Evolutionary conservation across 2,113 vertebrate species (phyloP).

Genomic region (Pogonocichla stellata): DNA sequence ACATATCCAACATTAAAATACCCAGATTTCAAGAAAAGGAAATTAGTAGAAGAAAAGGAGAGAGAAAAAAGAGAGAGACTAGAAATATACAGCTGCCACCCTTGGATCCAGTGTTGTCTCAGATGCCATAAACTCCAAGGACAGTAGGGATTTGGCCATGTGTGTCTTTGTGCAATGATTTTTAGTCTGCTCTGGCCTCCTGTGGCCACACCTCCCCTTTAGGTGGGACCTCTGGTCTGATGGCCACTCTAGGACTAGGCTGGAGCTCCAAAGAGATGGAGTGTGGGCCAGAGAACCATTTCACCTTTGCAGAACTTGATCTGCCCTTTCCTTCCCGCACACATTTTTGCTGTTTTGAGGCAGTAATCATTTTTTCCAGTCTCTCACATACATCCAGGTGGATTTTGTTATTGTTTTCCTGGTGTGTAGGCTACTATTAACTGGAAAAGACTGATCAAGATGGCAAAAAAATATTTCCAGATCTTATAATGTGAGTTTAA

Average conservation of each 20-base stretch:
- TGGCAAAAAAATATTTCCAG: neutral
- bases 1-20: neutral
- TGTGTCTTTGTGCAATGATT: neutral
- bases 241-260: neutral
- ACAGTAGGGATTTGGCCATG: accelerated
- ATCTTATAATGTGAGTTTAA: neutral
- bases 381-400: neutral
- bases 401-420: neutral
- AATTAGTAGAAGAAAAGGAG: neutral
- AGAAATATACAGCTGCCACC: neutral
- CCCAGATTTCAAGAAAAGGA: neutral
- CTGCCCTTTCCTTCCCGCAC: neutral
- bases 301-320: neutral
- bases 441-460: neutral
- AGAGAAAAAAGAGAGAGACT: neutral
- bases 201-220: neutral
- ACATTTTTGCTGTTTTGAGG: neutral
- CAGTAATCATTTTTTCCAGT: neutral
- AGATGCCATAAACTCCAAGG: neutral
- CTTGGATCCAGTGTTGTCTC: neutral
- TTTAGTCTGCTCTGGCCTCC: neutral
- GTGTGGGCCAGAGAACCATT: neutral
- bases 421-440: neutral
- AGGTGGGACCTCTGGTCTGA: neutral
- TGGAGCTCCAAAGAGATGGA: neutral